These are phyloP conservation scores for Gorsachius goisagi DNA, from an alignment of 2,113 vertebrate genomes.

Conservation along the genomic window DNA sequence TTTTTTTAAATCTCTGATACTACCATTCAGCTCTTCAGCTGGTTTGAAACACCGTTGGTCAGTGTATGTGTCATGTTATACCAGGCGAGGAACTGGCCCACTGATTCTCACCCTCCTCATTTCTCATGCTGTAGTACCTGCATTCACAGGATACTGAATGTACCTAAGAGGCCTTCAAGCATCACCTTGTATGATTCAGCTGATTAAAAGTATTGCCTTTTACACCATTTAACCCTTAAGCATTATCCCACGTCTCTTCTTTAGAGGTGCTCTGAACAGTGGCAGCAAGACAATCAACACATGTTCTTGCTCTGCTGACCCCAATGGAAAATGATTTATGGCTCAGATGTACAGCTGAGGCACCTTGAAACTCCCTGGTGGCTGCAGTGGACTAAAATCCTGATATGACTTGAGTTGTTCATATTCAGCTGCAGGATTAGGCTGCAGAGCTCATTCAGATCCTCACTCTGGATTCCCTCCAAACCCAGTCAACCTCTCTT, in stretches of 20 bases:
- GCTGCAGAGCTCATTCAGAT: neutral
- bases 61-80: neutral
- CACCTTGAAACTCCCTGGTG: neutral
- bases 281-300: neutral
- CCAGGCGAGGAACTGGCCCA: neutral
- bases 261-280: neutral
- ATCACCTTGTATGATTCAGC: neutral
- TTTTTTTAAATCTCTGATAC: neutral
- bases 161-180: neutral
- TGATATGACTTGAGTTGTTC: neutral
- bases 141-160: neutral
- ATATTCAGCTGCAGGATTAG: neutral
- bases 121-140: neutral
- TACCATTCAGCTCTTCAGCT: neutral
- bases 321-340: neutral
- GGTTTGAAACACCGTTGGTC: neutral
- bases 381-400: slow-evolving; percentile 13
- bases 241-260: neutral
- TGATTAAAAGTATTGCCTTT: neutral
- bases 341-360: neutral
- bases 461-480: neutral
- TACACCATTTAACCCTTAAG: neutral
- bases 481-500: neutral
- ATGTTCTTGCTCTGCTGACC: neutral
- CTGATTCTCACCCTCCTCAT: neutral